Evolutionary conservation across 2,888 invertebrate species (phyloP).

Genomic region (Margaritifera margaritifera): DNA sequence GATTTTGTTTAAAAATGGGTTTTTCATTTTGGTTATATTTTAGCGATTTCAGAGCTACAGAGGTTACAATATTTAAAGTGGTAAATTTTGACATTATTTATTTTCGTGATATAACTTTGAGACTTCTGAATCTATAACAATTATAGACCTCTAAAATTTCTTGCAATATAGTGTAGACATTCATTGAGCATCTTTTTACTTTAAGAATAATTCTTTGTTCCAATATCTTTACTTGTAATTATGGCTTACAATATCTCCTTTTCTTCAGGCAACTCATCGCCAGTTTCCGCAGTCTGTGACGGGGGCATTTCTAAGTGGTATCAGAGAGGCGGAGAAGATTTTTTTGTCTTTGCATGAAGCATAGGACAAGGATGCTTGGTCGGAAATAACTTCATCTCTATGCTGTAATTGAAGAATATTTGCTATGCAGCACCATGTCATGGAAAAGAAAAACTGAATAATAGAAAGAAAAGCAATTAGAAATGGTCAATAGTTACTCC

Average conservation of each 20-base stretch:
- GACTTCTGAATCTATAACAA: too few species aligned
- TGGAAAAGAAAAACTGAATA: too few species aligned
- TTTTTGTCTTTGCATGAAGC: slow-evolving; percentile 34
- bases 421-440: too few species aligned
- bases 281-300: slow-evolving; percentile 74
- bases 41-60: neutral
- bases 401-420: too few species aligned
- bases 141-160: too few species aligned
- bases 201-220: too few species aligned
- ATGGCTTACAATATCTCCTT: neutral
- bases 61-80: too few species aligned
- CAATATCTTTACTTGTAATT: neutral
- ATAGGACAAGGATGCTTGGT: neutral
- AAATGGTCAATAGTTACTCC: too few species aligned
- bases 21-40: neutral
- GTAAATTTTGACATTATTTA: too few species aligned
- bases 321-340: slow-evolving; percentile 72
- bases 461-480: too few species aligned
- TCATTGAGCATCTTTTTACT: neutral
- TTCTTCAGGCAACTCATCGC: slow-evolving; percentile 73
- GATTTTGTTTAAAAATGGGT: neutral
- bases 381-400: too few species aligned
- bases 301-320: slow-evolving; percentile 74
- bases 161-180: neutral
- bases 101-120: too few species aligned